Evolutionary conservation across 92 coral and sea anemone genomes (phyloP).

Genomic region (Parazoanthus swiftii): DNA sequence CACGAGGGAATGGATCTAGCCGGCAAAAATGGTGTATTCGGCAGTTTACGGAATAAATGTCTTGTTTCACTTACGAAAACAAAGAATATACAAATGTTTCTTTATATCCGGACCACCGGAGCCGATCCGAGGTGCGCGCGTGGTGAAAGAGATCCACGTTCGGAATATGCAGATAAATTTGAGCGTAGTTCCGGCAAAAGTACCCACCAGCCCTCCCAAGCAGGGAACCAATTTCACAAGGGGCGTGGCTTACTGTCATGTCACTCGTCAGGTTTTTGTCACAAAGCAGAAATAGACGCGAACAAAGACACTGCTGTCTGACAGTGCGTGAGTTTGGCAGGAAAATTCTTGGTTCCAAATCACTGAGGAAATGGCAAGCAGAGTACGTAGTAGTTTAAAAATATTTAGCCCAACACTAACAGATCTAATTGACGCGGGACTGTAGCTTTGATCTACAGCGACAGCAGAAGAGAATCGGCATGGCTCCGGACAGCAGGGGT

Average conservation of each 20-base stretch:
- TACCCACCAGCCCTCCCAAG: constrained; percentile 21
- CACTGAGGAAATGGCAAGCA: constrained; percentile 18
- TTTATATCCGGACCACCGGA: too few species aligned
- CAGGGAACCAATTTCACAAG: constrained; percentile 12
- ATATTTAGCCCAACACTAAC: neutral
- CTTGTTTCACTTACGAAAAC: too few species aligned
- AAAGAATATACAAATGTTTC: too few species aligned
- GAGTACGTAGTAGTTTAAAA: constrained; percentile 12
- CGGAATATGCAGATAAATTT: too few species aligned
- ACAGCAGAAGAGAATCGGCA: constrained; percentile 5
- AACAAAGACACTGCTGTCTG: constrained; percentile 50
- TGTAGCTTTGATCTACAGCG: neutral
- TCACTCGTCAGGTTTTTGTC: constrained; percentile 39
- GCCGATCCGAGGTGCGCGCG: too few species aligned
- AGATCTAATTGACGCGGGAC: neutral
- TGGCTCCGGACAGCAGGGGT: constrained; percentile 80
- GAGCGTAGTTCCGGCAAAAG: too few species aligned
- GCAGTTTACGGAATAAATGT: too few species aligned
- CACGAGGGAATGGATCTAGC: too few species aligned
- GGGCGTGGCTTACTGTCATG: constrained; percentile 61
- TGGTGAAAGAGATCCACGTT: too few species aligned
- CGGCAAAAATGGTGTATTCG: too few species aligned
- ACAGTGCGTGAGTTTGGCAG: constrained; percentile 25
- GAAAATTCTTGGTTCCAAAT: constrained; percentile 3
- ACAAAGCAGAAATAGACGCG: constrained; percentile 47